Conservation (phyloP, 2,888 invertebrate species). For the Uropetala carovei region DNA sequence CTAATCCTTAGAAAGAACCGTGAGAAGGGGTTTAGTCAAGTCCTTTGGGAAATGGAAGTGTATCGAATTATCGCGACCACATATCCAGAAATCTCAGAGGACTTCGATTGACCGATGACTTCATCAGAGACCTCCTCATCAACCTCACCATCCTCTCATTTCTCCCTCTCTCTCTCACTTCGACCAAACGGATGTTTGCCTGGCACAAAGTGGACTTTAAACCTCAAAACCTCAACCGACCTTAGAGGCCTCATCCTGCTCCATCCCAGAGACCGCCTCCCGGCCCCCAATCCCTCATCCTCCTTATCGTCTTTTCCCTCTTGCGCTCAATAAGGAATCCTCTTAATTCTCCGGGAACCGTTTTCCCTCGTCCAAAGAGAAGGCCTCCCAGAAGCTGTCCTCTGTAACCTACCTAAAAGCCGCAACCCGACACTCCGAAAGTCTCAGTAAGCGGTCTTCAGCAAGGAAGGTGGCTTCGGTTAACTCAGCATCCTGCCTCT, state of each 20-base stretch:
- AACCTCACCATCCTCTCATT: neutral
- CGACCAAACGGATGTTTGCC: constrained; percentile 12
- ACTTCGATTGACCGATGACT: neutral
- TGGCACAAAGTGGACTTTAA: neutral
- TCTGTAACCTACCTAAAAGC: neutral
- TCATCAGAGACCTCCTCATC: neutral
- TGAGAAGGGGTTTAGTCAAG: neutral
- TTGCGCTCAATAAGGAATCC: neutral
- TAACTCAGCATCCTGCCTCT: neutral
- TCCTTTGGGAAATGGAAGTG: neutral
- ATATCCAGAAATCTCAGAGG: neutral
- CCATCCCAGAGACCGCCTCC: neutral
- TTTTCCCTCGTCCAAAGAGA: neutral
- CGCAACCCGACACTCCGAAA: neutral
- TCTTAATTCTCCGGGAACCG: neutral
- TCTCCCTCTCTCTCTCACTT: neutral
- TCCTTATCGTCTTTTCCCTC: neutral
- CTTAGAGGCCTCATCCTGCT: neutral
- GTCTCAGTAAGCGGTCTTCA: neutral
- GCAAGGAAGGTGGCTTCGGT: neutral
- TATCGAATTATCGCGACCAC: neutral
- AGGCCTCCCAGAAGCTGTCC: neutral
- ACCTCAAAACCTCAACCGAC: constrained; percentile 15
- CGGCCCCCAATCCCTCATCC: neutral
- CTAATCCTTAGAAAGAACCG: neutral